phyloP scores from a whole-genome alignment of 1,140 invertebrate genomes.

The Drosophila mauritiana region DNA sequence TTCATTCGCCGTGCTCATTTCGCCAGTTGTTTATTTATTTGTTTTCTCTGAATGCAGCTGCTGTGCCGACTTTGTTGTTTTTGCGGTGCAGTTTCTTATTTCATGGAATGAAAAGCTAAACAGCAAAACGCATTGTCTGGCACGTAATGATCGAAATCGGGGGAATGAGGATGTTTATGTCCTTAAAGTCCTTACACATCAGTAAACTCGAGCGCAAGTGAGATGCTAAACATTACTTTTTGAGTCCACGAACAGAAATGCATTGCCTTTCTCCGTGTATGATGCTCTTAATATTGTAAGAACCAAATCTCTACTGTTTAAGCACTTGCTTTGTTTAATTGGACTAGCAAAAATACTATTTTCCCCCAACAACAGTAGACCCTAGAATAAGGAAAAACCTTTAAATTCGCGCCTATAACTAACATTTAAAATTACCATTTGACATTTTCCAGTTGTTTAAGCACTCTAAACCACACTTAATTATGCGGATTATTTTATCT shows the following conservation, averaged over 20 bases:
- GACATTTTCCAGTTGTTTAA: background rate
- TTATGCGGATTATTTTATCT: conserved; percentile 35
- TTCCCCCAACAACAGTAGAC: background rate
- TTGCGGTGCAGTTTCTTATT: conserved; percentile 42
- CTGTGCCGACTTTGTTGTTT: conserved; percentile 34
- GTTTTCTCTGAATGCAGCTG: conserved; percentile 56
- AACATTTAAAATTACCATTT: background rate
- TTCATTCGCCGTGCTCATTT: conserved; percentile 48
- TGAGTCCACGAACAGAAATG: too few species aligned
- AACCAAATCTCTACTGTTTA: too few species aligned
- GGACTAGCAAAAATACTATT: too few species aligned
- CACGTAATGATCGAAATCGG: conserved; percentile 4
- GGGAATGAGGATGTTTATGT: conserved; percentile 13
- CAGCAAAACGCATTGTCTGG: conserved; percentile 30
- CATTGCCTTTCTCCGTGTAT: too few species aligned
- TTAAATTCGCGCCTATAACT: background rate
- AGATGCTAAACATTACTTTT: background rate
- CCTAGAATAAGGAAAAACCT: background rate
- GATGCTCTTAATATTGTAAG: too few species aligned
- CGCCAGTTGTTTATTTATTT: conserved; percentile 65
- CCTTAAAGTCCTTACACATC: conserved; percentile 3
- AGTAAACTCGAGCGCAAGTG: background rate
- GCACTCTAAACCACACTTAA: conserved; percentile 10
- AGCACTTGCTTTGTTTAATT: too few species aligned
- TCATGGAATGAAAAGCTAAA: conserved; percentile 46